These are phyloP conservation scores for Muscicapa comitata DNA, from an alignment of 2,797 vertebrate genomes.

Conservation along the genomic window DNA sequence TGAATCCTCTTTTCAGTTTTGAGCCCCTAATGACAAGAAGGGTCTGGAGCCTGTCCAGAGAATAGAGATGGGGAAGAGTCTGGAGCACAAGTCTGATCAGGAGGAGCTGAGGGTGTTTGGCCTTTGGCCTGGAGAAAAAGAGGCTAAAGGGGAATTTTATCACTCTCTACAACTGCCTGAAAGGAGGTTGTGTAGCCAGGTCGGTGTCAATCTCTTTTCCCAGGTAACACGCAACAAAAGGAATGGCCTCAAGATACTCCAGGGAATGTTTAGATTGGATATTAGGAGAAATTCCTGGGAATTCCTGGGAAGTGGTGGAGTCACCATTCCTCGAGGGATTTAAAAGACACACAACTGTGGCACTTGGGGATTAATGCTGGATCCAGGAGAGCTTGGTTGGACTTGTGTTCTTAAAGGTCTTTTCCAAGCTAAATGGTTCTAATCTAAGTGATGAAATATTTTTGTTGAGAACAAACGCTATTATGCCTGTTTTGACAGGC, in stretches of 20 bases:
- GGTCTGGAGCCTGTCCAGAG: neutral
- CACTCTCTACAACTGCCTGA: neutral
- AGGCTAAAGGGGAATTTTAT: neutral
- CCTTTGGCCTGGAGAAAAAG: neutral
- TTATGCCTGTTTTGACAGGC: neutral
- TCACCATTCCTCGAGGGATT: neutral
- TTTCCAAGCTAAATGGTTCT: neutral
- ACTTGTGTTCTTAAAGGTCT: neutral
- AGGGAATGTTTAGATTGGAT: neutral
- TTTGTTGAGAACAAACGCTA: neutral
- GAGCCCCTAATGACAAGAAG: no score
- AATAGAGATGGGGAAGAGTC: neutral
- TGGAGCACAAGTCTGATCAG: neutral
- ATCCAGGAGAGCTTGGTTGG: neutral
- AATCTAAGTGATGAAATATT: neutral
- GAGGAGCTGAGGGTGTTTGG: neutral
- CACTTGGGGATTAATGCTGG: neutral
- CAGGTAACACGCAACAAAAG: neutral
- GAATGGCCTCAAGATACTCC: neutral
- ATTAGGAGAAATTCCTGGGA: neutral
- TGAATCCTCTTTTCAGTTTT: accelerated
- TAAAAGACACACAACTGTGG: neutral
- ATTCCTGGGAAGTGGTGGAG: neutral
- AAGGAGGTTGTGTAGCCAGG: neutral
- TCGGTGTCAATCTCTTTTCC: neutral